Base-by-base conservation (phyloP, 2,888 invertebrate species). In the Archips crataeganus region DNA sequence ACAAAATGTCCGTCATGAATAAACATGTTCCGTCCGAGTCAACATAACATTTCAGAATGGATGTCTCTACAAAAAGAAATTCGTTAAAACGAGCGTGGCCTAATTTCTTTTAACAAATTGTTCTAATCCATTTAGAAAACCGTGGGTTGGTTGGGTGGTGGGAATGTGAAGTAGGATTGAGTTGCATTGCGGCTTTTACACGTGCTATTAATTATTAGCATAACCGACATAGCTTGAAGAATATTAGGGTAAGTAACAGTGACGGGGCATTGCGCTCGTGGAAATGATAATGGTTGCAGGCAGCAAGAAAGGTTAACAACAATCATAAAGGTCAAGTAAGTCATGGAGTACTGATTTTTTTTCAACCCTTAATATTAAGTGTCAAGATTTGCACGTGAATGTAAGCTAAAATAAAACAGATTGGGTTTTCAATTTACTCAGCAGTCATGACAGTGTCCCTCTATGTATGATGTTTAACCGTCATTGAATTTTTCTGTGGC, bases 51-150 rank as follows among this genome's bases (percentile, higher is more conserved):
- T 65, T 51, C 69, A 71, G 78, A 72, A 70, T 80, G 83, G 78
- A 81, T 83, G 78, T 79, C 79, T 75, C 74, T 78, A 81, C 79
- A 81, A 83, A 85, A 85, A 82, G 80, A 80, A 80, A 81, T 82
- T 82, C 79, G 77, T 81, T 79, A 78, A 78, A 78, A 77, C 79
- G 80, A 71, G 23, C 72, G 77, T 78, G 83, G 78, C 84, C 87
- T 84, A 85, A 87, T 87, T 88, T 88, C 84, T 85, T 83, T 81
- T 83, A 85, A 87, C 84, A 85, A 89, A 86, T 86, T 85, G 85
- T 85, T 84, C 82, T 87, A 88, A 88, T 89, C 86, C 86, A 88
- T 87, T 88, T 87, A 85, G 81, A 78, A 77, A 82, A 85, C 81
- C 81, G 83, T 51, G 72, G 72, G 62, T 80, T 79, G 82, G 87